Percentiles rank a stretch among this genome's conserved stretches.
Conservation (phyloP, 2,113 vertebrate species). For the Epinephelus lanceolatus region DNA sequence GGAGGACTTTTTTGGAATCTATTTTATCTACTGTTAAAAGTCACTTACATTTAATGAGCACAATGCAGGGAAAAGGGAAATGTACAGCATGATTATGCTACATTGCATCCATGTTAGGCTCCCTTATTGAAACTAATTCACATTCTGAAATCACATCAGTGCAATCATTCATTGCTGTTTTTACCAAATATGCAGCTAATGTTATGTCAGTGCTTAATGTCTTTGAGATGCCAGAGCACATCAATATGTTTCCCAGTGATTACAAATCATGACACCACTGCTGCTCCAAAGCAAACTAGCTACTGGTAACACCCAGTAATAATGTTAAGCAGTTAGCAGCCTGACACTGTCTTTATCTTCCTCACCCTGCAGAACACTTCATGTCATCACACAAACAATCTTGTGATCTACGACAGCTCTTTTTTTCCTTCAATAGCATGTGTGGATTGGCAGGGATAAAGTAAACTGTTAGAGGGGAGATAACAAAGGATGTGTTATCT, state of each 20-base stretch:
- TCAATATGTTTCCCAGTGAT: conserved; percentile 24
- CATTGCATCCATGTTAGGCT: neutral
- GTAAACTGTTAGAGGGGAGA: conserved; percentile 49
- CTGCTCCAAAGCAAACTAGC: conserved; percentile 28
- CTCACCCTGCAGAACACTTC: conserved; percentile 33
- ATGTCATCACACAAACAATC: conserved; percentile 50
- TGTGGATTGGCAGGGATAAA: conserved; percentile 59
- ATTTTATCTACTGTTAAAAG: neutral
- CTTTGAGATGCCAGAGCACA: conserved; percentile 1
- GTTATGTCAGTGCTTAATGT: neutral
- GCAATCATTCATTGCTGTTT: neutral
- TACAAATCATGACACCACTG: conserved; percentile 16
- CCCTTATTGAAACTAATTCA: neutral
- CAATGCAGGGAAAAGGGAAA: neutral
- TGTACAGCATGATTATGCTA: neutral
- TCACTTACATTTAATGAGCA: neutral
- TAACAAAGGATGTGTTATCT: conserved; percentile 66
- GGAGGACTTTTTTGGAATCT: neutral
- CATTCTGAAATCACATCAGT: neutral
- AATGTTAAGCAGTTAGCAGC: conserved; percentile 48
- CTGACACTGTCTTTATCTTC: conserved; percentile 47
- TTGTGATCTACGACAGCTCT: conserved; percentile 23
- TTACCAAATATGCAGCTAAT: conserved; percentile 9
- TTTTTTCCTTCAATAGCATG: conserved; percentile 31
- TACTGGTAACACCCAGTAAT: conserved; percentile 47